Conservation (phyloP, 2,797 vertebrate species). For the Sarcoramphus papa region DNA sequence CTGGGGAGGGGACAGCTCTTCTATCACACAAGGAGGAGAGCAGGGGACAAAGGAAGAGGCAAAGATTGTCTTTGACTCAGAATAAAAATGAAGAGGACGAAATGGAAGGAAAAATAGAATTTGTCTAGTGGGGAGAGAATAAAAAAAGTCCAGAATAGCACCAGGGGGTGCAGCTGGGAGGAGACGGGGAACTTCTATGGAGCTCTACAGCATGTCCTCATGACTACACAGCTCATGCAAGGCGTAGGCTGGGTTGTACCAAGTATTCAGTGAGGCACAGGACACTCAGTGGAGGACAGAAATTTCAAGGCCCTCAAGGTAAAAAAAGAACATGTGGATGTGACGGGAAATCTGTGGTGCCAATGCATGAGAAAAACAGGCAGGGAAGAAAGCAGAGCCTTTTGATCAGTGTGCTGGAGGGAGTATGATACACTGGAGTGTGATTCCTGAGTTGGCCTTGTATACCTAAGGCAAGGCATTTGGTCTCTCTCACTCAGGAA, state of each 20-base stretch:
- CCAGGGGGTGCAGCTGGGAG: not conserved
- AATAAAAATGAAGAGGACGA: not conserved
- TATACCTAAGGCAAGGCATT: not conserved
- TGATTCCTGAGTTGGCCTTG: not conserved
- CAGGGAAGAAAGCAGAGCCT: not conserved
- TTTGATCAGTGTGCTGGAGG: no score
- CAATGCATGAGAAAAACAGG: not conserved
- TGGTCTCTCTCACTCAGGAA: not conserved
- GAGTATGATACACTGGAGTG: not conserved
- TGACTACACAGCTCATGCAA: not conserved
- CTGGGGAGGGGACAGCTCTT: not conserved
- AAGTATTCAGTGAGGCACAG: not conserved
- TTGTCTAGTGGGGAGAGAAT: not conserved
- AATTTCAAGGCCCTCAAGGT: not conserved
- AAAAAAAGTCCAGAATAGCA: not conserved
- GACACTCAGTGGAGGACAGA: not conserved
- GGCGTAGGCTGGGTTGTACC: not conserved
- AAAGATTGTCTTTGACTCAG: not conserved
- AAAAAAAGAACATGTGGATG: not conserved
- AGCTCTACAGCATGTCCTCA: not conserved
- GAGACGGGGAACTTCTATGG: not conserved
- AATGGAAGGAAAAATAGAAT: not conserved
- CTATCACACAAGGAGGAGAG: not conserved
- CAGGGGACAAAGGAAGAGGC: not conserved
- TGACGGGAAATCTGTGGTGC: not conserved